Evolutionary conservation across 2,797 vertebrate species (phyloP).

Genomic region (Peromyscus attwateri): DNA sequence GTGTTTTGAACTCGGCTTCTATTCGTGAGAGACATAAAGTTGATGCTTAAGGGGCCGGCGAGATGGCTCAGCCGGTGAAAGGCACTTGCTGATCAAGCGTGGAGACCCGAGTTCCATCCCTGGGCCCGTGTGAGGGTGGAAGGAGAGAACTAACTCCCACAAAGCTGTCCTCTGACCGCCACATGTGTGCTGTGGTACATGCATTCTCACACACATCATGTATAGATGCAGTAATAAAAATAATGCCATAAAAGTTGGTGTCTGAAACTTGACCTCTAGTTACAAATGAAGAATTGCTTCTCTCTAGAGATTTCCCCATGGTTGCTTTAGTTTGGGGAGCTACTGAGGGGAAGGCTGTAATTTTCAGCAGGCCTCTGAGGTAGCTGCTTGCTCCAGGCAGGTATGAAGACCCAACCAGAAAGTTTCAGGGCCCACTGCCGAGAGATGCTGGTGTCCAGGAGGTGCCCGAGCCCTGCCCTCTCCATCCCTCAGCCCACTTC

Average conservation of each 20-base stretch:
- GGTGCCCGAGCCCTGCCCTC: background rate
- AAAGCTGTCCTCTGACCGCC: background rate
- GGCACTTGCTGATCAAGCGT: background rate
- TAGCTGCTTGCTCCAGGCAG: background rate
- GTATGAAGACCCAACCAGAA: background rate
- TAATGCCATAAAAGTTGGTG: background rate
- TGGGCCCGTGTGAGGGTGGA: background rate
- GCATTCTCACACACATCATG: background rate
- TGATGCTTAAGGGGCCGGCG: background rate
- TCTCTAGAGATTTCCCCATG: background rate
- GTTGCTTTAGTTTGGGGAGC: conserved; percentile 25
- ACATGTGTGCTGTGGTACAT: background rate
- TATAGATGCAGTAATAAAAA: background rate
- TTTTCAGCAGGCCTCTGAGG: background rate
- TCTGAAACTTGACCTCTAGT: conserved; percentile 40
- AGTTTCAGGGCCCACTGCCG: background rate
- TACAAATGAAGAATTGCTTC: conserved; percentile 18
- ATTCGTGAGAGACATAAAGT: background rate
- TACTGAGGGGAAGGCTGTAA: background rate
- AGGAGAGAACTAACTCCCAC: background rate
- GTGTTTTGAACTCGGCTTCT: background rate
- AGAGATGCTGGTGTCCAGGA: no score
- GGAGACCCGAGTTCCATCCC: background rate
- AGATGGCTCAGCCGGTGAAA: background rate
- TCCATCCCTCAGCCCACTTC: background rate